Evolutionary conservation across 2,888 invertebrate genomes (phyloP).

Genomic region (Protula sp.): DNA sequence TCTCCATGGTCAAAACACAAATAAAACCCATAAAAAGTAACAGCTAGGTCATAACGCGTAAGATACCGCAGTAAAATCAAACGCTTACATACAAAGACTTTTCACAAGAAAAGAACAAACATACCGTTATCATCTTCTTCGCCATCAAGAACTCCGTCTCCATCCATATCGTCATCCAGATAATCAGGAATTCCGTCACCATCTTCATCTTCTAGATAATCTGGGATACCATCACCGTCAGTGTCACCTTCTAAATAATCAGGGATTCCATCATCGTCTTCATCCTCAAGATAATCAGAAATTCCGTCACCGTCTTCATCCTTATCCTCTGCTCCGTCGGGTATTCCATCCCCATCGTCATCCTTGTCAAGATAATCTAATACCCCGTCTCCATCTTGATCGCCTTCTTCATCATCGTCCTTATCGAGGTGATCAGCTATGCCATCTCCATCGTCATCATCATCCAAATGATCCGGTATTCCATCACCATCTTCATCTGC

Average conservation of each 20-base stretch:
- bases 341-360: slow-evolving; percentile 26
- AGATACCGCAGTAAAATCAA: too few species aligned
- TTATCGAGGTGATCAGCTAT: slow-evolving; percentile 24
- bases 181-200: slow-evolving; percentile 33
- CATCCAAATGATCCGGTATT: slow-evolving; percentile 25
- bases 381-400: slow-evolving; percentile 43
- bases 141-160: slow-evolving; percentile 24
- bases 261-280: slow-evolving; percentile 36
- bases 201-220: slow-evolving; percentile 28
- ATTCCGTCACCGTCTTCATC: slow-evolving; percentile 37
- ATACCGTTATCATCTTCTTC: slow-evolving; percentile 26
- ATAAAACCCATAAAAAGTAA: too few species aligned
- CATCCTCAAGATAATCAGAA: slow-evolving; percentile 27
- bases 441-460: slow-evolving; percentile 19
- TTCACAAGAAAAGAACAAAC: too few species aligned
- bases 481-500: slow-evolving; percentile 22
- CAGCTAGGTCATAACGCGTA: too few species aligned
- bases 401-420: slow-evolving; percentile 43
- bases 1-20: too few species aligned
- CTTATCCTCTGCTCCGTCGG: slow-evolving; percentile 33
- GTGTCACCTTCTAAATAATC: slow-evolving; percentile 29
- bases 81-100: too few species aligned
- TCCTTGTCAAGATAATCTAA: slow-evolving; percentile 29
- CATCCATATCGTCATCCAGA: slow-evolving; percentile 22
- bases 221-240: slow-evolving; percentile 34